Percentiles rank a stretch among this genome's conserved stretches.
phyloP scores from a whole-genome alignment of 2,888 invertebrate genomes.

The Smittia aterrima region DNA sequence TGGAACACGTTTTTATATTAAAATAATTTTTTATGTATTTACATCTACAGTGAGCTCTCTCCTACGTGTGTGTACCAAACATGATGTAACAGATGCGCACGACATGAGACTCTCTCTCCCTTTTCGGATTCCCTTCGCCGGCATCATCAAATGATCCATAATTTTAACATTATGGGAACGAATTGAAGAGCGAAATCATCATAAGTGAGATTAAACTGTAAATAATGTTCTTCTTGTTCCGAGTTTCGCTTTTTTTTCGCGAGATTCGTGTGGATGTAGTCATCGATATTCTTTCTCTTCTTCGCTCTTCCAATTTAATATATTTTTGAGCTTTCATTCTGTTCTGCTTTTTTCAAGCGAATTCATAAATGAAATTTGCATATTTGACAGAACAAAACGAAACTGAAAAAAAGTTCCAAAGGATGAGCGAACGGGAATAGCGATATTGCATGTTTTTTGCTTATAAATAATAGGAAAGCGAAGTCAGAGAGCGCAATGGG shows the following conservation, averaged over 20 bases:
- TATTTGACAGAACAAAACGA: conserved; percentile 16
- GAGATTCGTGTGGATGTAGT: background rate
- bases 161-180: conserved; percentile 37
- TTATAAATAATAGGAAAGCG: background rate
- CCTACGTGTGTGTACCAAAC: background rate
- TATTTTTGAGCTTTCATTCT: background rate
- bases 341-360: background rate
- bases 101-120: background rate
- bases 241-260: conserved; percentile 15
- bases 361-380: conserved; percentile 25
- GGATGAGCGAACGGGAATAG: background rate
- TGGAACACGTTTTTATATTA: conserved; percentile 24
- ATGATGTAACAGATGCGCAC: conserved; percentile 18
- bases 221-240: conserved; percentile 23
- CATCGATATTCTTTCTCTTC: conserved; percentile 18
- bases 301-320: background rate
- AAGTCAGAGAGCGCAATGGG: background rate
- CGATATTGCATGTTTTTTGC: conserved; percentile 4
- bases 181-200: conserved; percentile 11
- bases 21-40: conserved; percentile 21
- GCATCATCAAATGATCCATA: conserved; percentile 5
- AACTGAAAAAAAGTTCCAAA: background rate
- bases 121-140: background rate
- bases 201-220: conserved; percentile 38
- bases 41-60: conserved; percentile 14